Evolutionary conservation across 2,797 vertebrate genomes (phyloP).

Genomic region (Takifugu ocellatus): DNA sequence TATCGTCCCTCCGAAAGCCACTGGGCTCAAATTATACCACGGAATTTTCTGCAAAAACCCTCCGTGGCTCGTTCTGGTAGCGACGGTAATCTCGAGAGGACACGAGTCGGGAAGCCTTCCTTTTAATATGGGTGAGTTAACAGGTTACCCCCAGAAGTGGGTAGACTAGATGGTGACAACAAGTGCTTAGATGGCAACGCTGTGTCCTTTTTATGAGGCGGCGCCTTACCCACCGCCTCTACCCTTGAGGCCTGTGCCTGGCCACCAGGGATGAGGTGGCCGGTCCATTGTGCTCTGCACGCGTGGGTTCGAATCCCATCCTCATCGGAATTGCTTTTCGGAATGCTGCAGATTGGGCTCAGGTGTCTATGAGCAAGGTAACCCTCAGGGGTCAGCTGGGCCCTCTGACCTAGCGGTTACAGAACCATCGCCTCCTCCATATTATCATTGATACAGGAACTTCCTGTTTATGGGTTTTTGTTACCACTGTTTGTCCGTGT

Average conservation of each 20-base stretch:
- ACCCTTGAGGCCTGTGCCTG: no score
- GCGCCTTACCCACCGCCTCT: background rate
- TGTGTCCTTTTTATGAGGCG: constrained; percentile 31
- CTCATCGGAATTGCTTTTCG: constrained; percentile 62
- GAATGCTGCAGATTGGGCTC: no score
- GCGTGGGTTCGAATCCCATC: constrained; percentile 87
- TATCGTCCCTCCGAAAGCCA: constrained; percentile 8
- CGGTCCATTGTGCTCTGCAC: constrained; percentile 89
- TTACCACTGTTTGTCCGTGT: no score
- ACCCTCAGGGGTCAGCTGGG: no score
- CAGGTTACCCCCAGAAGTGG: constrained; percentile 15
- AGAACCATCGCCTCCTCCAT: no score
- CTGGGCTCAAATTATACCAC: constrained; percentile 43
- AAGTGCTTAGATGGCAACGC: constrained; percentile 1
- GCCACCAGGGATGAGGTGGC: constrained; percentile 66
- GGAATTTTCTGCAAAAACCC: constrained; percentile 33
- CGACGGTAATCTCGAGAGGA: constrained; percentile 25
- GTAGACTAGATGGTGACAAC: constrained; percentile 30
- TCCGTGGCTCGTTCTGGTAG: constrained; percentile 29
- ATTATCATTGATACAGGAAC: no score
- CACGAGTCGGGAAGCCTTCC: constrained; percentile 9
- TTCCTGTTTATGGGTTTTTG: no score
- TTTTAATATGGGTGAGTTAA: constrained; percentile 18
- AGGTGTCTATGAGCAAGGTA: no score
- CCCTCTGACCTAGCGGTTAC: no score